These are phyloP conservation scores for Phoenicopterus ruber DNA, from an alignment of 2,113 vertebrate species.

Conservation along the genomic window DNA sequence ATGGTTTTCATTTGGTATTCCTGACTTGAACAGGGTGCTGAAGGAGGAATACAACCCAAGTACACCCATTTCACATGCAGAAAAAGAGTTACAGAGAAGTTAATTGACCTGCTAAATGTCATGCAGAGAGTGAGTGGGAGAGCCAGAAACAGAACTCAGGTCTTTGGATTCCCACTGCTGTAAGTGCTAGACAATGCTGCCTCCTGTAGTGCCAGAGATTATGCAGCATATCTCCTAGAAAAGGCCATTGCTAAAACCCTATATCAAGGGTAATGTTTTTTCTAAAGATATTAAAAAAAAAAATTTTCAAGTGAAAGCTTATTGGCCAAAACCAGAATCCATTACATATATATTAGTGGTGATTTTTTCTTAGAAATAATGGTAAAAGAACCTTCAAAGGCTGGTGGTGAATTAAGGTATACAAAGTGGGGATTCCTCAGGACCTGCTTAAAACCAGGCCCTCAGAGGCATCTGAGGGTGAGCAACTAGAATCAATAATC, in stretches of 20 bases:
- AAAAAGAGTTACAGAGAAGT: background rate
- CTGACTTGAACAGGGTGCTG: background rate
- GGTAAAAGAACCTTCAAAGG: background rate
- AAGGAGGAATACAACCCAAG: background rate
- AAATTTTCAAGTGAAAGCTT: background rate
- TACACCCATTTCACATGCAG: background rate
- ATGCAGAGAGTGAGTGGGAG: background rate
- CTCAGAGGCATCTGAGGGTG: background rate
- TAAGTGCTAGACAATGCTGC: background rate
- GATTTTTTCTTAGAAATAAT: background rate
- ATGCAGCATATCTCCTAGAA: background rate
- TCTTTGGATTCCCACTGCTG: background rate
- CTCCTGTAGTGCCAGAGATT: background rate
- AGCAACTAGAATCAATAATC: background rate
- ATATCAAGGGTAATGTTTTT: background rate
- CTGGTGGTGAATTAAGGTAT: background rate
- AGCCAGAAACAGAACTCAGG: background rate
- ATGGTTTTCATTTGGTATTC: background rate
- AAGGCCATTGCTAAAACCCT: background rate
- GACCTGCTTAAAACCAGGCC: background rate
- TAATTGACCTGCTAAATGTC: constrained; percentile 6
- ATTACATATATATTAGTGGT: background rate
- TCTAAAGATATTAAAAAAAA: background rate
- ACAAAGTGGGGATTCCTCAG: background rate
- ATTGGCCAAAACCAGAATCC: background rate